Percentiles rank a stretch among this genome's conserved stretches.
Conservation (phyloP, 1,140 invertebrate species). For the Lucilia sericata region DNA sequence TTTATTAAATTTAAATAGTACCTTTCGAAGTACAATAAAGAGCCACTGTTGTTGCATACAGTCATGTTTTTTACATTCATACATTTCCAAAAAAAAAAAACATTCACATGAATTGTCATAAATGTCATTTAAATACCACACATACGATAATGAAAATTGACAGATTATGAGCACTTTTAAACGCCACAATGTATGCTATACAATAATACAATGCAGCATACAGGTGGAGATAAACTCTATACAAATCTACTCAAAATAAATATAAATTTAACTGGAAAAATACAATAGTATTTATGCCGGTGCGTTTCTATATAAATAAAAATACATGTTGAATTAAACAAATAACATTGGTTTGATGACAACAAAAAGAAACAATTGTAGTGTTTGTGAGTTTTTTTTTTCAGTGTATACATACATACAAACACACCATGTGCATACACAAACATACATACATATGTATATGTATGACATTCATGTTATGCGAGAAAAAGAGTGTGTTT, state of each 20-base stretch:
- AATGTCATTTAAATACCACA: background rate
- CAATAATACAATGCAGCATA: background rate
- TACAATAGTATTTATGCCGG: too few species aligned
- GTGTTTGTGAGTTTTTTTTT: background rate
- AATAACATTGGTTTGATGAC: too few species aligned
- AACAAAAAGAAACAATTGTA: too few species aligned
- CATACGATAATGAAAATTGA: conserved; percentile 8
- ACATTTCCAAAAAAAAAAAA: background rate
- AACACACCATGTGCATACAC: background rate
- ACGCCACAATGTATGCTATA: background rate
- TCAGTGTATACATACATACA: background rate
- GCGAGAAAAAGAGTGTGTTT: background rate
- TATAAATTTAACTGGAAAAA: too few species aligned
- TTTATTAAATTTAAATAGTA: too few species aligned
- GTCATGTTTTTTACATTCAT: too few species aligned
- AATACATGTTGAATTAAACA: too few species aligned
- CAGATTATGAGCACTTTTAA: conserved; percentile 12
- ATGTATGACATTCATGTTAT: background rate
- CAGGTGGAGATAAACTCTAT: too few species aligned
- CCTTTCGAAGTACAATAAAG: too few species aligned
- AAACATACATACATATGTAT: background rate
- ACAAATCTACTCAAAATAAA: too few species aligned
- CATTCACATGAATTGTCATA: background rate
- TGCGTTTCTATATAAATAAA: too few species aligned
- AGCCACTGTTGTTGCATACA: too few species aligned